Conservation (phyloP, 2,888 invertebrate genomes). For the Agrochola circellaris region DNA sequence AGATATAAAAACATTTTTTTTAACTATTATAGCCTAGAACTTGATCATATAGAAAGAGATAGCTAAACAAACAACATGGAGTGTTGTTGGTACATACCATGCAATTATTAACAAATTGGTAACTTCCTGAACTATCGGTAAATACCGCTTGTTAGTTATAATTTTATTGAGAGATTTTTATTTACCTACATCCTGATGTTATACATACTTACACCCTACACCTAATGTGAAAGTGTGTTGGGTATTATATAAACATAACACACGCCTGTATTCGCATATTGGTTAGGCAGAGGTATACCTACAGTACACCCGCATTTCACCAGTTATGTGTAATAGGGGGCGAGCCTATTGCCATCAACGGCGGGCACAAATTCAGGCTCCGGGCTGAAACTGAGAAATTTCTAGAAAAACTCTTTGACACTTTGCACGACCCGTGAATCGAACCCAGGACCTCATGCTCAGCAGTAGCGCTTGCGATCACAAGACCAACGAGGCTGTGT, state of each 20-base stretch:
- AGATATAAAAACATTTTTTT: no score
- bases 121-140: slow-evolving; percentile 41
- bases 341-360: background rate
- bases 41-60: background rate
- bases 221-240: background rate
- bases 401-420: background rate
- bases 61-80: slow-evolving; percentile 20
- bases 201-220: background rate
- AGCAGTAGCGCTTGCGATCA: background rate
- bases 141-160: slow-evolving; percentile 4
- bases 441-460: background rate
- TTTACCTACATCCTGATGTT: slow-evolving; percentile 22
- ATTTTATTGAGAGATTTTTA: slow-evolving; percentile 30
- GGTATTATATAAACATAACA: background rate
- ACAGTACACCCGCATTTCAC: background rate
- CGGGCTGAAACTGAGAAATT: background rate
- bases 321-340: background rate
- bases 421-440: background rate
- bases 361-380: background rate
- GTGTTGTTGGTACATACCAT: background rate
- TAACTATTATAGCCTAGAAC: background rate
- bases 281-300: background rate
- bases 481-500: background rate
- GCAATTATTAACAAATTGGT: slow-evolving; percentile 40
- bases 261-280: background rate